Evolutionary conservation across 2,113 vertebrate species (phyloP).

Genomic region (Crotalus tigris): DNA sequence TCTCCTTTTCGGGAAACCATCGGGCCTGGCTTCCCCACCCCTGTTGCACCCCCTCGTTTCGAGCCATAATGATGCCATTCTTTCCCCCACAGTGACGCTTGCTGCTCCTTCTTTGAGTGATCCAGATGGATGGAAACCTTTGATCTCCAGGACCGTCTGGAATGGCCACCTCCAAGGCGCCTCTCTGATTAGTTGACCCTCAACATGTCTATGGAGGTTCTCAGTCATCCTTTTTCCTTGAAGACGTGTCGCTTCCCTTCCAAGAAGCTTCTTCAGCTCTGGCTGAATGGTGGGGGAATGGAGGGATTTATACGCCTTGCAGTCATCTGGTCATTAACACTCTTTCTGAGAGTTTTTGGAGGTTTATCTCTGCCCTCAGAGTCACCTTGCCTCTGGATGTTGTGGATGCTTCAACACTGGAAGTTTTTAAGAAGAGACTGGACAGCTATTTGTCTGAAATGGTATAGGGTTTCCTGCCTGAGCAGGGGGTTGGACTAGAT

Average conservation of each 20-base stretch:
- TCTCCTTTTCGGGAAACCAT: conserved; percentile 70
- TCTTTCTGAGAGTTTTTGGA: too few species aligned
- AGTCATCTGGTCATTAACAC: too few species aligned
- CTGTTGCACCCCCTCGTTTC: conserved; percentile 65
- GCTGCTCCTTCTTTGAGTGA: conserved; percentile 60
- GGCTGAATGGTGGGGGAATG: too few species aligned
- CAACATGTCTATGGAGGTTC: too few species aligned
- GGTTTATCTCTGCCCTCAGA: too few species aligned
- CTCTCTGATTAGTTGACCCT: too few species aligned
- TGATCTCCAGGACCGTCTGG: conserved; percentile 6
- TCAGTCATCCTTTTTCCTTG: too few species aligned
- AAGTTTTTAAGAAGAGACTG: not conserved
- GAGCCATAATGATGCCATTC: conserved; percentile 69
- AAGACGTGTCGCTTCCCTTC: too few species aligned
- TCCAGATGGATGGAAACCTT: not conserved
- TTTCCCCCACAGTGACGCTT: conserved; percentile 66
- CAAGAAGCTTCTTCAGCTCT: too few species aligned
- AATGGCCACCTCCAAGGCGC: not conserved
- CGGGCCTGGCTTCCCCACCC: conserved; percentile 70
- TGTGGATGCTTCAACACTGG: not conserved
- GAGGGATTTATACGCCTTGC: too few species aligned
- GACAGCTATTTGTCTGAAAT: not conserved
- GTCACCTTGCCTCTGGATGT: too few species aligned
- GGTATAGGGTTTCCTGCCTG: not conserved
- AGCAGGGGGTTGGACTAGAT: not conserved